Base-by-base conservation (phyloP, 2,113 vertebrate genomes). In the Melanotaenia duboulayi region DNA sequence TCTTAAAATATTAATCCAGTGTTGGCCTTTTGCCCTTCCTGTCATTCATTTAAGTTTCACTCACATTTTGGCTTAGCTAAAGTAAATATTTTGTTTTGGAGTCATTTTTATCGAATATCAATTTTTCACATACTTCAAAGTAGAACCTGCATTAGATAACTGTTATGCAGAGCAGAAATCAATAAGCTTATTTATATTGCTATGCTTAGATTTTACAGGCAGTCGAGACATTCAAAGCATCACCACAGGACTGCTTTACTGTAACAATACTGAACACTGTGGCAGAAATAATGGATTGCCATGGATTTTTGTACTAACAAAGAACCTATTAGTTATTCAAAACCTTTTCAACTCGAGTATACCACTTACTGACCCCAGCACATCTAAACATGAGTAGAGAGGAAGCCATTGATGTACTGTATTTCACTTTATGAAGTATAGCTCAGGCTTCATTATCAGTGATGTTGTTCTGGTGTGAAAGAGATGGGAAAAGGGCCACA, bases 351-450 rank as follows among this genome's bases (percentile, higher is more conserved):
- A 66, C 55, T 67, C 50, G n/a, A 86, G 58, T 76, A 23, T n/a
- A 10, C 23, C 74, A 59, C 82, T 78, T 71, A 60, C 64, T 76
- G 74, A 81, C 71, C 69, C 8, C 16, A 57, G 68, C 65, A 70
- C 63, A 69, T 85, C 78, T 59, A 51, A 85, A 74, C 54, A 72
- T 78, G n/a, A 83, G 67, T 60, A 58, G 46, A 71, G 62, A 72
- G 70, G 61, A 86, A 83, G 60, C 69, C 74, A 71, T 86, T 86
- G 76, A 88, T 85, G 78, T 67, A 25, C 67, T 85, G 78, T 67
- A 25, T 70, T 74, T 89, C 65, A 76, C 78, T 90, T 90, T 81
- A 83, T 90, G 73, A 88, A 89, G 82, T 81, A 76, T 83, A 88
- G 82, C 79, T 84, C 42, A 37, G 68, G 78, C 62, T 80, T 76